Evolutionary conservation across 2,888 invertebrate genomes (phyloP).

Genomic region (Aphodius granarius): DNA sequence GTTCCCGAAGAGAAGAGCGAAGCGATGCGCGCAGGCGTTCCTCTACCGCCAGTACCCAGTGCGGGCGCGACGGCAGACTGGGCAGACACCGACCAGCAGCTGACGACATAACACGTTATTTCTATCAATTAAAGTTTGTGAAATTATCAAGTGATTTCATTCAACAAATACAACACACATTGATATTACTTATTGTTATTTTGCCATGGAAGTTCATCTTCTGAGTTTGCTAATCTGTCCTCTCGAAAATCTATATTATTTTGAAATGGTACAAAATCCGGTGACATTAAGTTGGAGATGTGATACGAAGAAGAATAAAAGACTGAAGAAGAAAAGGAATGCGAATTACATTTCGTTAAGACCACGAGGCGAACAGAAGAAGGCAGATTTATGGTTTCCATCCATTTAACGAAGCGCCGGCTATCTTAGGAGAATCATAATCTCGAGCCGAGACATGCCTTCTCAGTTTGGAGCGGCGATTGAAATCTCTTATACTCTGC

Average conservation of each 20-base stretch:
- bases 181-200: conserved; percentile 1
- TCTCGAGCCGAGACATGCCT: background rate
- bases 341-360: background rate
- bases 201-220: conserved; percentile 2
- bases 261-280: background rate
- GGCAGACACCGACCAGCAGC: background rate
- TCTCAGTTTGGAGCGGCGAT: background rate
- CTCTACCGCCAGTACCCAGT: background rate
- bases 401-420: background rate
- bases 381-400: background rate
- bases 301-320: no score
- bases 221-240: background rate
- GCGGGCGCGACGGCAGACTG: background rate
- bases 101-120: no score
- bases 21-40: no score
- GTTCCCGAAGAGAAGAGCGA: background rate
- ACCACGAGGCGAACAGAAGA: background rate
- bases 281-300: background rate
- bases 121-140: no score
- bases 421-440: conserved; percentile 2
- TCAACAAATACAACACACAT: no score
- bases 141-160: no score
- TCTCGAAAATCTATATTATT: background rate
- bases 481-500: background rate
- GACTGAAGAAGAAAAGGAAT: no score